Percentiles rank a stretch among this genome's conserved stretches.
These are phyloP conservation scores for Synaphobranchus kaupii DNA, from an alignment of 2,797 vertebrate genomes.

Conservation along the genomic window DNA sequence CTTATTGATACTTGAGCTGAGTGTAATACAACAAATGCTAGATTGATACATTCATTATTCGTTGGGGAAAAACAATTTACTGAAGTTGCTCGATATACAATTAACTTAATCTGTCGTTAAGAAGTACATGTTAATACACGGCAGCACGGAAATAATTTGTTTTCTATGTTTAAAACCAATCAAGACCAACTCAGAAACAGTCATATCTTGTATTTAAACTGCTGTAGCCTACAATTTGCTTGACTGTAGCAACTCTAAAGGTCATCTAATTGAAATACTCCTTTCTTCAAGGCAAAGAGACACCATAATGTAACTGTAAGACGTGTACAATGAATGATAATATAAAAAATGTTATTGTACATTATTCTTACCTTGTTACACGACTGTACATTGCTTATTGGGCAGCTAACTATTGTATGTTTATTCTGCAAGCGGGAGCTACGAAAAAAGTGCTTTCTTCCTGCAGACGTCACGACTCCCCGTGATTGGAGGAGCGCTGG, in stretches of 20 bases:
- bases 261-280: background rate
- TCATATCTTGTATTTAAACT: background rate
- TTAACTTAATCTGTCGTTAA: background rate
- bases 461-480: no score
- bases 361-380: slow-evolving; percentile 60
- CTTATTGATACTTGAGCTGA: background rate
- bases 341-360: background rate
- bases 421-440: no score
- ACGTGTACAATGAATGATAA: no score
- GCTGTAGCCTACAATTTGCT: background rate
- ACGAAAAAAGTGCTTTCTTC: no score
- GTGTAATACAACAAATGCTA: background rate
- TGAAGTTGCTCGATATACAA: background rate
- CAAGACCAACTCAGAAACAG: background rate
- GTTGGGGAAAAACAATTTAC: background rate
- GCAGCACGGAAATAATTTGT: background rate
- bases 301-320: background rate
- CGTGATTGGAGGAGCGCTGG: no score
- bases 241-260: background rate
- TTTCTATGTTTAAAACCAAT: background rate
- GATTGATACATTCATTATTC: background rate
- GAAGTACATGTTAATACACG: background rate
- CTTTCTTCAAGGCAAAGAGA: background rate
- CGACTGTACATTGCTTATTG: slow-evolving; percentile 59
- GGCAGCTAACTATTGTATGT: background rate